phyloP scores from a whole-genome alignment of 2,797 vertebrate species.

The Rhadinocentrus ornatus region DNA sequence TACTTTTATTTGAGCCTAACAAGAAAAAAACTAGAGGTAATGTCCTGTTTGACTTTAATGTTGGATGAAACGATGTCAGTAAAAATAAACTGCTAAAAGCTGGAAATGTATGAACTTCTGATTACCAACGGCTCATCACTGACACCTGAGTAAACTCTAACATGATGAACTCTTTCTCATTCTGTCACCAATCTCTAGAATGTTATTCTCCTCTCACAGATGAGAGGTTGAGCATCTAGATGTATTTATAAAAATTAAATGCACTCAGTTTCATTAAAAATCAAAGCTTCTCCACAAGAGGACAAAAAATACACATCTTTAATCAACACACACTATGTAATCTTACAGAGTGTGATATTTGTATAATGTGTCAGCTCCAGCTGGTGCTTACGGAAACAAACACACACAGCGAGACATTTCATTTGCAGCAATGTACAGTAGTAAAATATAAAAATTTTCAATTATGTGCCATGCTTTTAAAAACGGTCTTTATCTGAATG shows the following conservation, averaged over 20 bases:
- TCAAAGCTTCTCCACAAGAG: background rate
- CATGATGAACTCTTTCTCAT: background rate
- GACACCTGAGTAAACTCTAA: background rate
- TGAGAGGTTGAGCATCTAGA: background rate
- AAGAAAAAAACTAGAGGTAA: slow-evolving; percentile 8
- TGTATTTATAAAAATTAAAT: background rate
- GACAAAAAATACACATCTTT: background rate
- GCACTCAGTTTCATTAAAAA: background rate
- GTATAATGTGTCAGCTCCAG: background rate
- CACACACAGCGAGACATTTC: background rate
- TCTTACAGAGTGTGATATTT: background rate
- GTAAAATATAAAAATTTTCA: background rate
- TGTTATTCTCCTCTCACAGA: background rate
- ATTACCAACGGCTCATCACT: background rate
- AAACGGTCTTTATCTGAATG: background rate
- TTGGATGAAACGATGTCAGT: background rate
- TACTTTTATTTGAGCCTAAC: background rate
- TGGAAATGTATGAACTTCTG: background rate
- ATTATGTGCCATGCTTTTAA: background rate
- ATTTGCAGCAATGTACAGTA: background rate
- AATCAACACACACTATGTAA: background rate
- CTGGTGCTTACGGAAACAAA: background rate
- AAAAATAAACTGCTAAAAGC: background rate
- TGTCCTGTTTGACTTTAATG: background rate
- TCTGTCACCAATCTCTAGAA: background rate